phyloP scores from a whole-genome alignment of 2,888 invertebrate species.

The Disparrhopalites patrizii region DNA sequence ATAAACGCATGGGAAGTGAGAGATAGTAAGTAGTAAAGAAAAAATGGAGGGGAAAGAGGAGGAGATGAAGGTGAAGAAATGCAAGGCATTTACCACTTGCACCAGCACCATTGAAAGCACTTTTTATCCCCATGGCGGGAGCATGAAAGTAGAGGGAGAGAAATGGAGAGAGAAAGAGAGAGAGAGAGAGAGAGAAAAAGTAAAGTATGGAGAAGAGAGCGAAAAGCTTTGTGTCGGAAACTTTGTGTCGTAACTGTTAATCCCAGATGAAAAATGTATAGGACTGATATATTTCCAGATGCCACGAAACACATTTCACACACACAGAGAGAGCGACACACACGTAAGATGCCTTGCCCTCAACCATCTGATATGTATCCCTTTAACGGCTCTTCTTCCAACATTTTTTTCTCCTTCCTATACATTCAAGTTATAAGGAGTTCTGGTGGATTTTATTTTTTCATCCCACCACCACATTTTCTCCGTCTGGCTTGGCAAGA shows the following conservation, averaged over 20 bases:
- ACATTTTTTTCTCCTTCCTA: too few species aligned
- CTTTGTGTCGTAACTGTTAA: not conserved
- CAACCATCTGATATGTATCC: too few species aligned
- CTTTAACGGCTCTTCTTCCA: too few species aligned
- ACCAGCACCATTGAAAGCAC: too few species aligned
- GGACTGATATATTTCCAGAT: not conserved
- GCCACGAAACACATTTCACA: conserved; percentile 1
- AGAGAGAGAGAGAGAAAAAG: not conserved
- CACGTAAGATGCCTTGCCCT: not conserved
- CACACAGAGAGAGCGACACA: not conserved
- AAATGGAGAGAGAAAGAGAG: not conserved
- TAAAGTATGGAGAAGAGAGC: not conserved
- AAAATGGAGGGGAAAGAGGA: too few species aligned
- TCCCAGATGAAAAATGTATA: not conserved
- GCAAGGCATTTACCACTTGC: not conserved
- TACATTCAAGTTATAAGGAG: too few species aligned
- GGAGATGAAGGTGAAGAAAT: not conserved
- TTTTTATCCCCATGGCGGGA: too few species aligned
- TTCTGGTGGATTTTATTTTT: too few species aligned
- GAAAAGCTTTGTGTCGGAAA: too few species aligned
- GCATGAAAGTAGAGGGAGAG: too few species aligned
- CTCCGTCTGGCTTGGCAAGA: too few species aligned
- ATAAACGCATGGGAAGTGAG: not conserved
- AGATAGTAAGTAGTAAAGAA: not conserved
- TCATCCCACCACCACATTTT: too few species aligned